Base-by-base conservation (phyloP, 1,140 invertebrate species). In the Lasaia peninsularis region DNA sequence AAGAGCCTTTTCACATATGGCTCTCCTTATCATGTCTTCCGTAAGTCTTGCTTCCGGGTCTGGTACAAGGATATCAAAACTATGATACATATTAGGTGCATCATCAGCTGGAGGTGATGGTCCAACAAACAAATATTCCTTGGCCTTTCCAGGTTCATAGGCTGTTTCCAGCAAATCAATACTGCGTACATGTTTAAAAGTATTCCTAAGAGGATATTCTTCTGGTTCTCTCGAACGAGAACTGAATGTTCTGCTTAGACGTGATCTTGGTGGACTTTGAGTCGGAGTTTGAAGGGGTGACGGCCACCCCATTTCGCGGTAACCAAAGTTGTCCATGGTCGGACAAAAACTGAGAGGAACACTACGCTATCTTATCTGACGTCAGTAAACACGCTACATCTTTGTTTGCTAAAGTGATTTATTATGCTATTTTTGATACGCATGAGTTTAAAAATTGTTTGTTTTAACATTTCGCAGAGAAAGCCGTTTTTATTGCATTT, bases 21-120 rank as follows among this genome's bases (percentile, higher is more conserved):
- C 86, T 65, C 89, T 87, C 66, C 90, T 88, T 6, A 94, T 89
- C 2, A 89, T 89, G 28, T 93, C 92, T 62, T 92, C 91, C 31
- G 91, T 93, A 7, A 94, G 86, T 56, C 90, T 90, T 3, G 93
- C 90, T 34, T 91, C 91, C 5, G 93, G 88, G 21, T 93, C 93
- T 5, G 88, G 90, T 0, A 86, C 89, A 5, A 91, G 90, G 52
- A 91, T 89, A 32, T 92, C 91, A 62, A 91, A 91, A 63, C 91
- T 92, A 52, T 92, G 86, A 63, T 92, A 92, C 75, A 92, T 91
- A 51, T 92, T 92, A 1, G 92, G 91, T 0, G 92, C 90, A 69
- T 92, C 91, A 68, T 92, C 92, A 21, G 92, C 89, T 0, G 91
- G 91, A 0, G 92, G 92, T 16, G 92, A 92, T 2, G 91, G 91